Evolutionary conservation across 2,797 vertebrate species (phyloP).

Genomic region (Poecilia gillii): DNA sequence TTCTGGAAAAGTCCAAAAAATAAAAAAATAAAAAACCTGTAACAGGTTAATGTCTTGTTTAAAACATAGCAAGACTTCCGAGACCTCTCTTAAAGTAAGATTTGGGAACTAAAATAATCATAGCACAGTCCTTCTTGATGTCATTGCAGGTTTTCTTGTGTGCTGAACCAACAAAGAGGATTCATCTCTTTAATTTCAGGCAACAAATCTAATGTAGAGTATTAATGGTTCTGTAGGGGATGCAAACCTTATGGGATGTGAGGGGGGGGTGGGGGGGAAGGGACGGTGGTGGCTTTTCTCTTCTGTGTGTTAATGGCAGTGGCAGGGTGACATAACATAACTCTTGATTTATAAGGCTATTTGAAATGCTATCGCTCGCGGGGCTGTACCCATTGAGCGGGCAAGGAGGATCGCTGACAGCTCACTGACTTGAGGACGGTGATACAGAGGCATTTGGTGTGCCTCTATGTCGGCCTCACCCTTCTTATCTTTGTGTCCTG

Average conservation of each 20-base stretch:
- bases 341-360: conserved; percentile 83
- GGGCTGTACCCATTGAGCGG: conserved; percentile 70
- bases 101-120: conserved; percentile 43
- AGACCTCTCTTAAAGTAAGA: conserved; percentile 18
- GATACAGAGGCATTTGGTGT: conserved; percentile 65
- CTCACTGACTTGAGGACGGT: conserved; percentile 74
- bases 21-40: too few relatives aligned
- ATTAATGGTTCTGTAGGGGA: conserved; percentile 73
- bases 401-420: conserved; percentile 73
- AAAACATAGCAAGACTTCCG: not conserved
- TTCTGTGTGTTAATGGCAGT: conserved; percentile 77
- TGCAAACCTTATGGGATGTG: conserved; percentile 56
- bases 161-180: conserved; percentile 37
- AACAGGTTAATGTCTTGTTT: not conserved
- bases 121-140: conserved; percentile 23
- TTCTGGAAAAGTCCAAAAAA: not conserved
- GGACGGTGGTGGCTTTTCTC: conserved; percentile 64
- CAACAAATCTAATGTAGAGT: conserved; percentile 48
- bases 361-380: conserved; percentile 78
- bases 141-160: conserved; percentile 40
- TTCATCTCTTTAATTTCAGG: conserved; percentile 60
- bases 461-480: conserved; percentile 46
- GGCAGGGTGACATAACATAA: conserved; percentile 80
- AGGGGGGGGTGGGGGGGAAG: conserved; percentile 33
- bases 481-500: conserved; percentile 40